Conservation (phyloP, 1,140 invertebrate species). For the Lamellibrachia luymesi region DNA sequence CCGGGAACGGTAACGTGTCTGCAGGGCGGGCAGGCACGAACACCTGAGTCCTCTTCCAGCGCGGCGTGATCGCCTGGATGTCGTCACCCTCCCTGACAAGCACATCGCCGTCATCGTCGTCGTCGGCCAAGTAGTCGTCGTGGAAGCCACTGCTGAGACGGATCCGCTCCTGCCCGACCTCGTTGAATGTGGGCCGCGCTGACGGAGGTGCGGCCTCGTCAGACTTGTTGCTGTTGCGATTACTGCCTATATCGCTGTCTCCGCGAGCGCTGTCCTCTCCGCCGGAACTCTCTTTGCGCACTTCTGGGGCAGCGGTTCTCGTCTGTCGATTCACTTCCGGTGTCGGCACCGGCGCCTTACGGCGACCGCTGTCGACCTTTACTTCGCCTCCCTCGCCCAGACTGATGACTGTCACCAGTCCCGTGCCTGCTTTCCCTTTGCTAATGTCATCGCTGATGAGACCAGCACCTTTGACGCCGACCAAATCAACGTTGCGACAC, state of each 20-base stretch:
- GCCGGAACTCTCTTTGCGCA: neutral
- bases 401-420: neutral
- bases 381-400: neutral
- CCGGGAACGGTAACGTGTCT: neutral
- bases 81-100: neutral
- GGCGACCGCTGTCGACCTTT: neutral
- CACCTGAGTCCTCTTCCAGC: neutral
- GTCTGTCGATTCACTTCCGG: neutral
- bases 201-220: neutral
- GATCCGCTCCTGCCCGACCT: neutral
- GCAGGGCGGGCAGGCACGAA: neutral
- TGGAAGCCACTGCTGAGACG: neutral
- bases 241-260: slow-evolving; percentile 9
- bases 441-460: neutral
- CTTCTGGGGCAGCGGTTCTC: neutral
- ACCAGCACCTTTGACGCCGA: neutral
- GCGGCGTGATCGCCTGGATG: neutral
- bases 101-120: neutral
- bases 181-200: neutral
- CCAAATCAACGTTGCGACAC: slow-evolving; percentile 9
- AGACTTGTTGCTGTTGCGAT: slow-evolving; percentile 1
- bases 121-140: neutral
- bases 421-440: neutral
- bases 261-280: slow-evolving; percentile 9
- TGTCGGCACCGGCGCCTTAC: neutral